A percentile compares a stretch with the other conserved stretches of the same genome.
These are phyloP conservation scores for Petromus typicus DNA, from an alignment of 2,113 vertebrate species.

Conservation along the genomic window DNA sequence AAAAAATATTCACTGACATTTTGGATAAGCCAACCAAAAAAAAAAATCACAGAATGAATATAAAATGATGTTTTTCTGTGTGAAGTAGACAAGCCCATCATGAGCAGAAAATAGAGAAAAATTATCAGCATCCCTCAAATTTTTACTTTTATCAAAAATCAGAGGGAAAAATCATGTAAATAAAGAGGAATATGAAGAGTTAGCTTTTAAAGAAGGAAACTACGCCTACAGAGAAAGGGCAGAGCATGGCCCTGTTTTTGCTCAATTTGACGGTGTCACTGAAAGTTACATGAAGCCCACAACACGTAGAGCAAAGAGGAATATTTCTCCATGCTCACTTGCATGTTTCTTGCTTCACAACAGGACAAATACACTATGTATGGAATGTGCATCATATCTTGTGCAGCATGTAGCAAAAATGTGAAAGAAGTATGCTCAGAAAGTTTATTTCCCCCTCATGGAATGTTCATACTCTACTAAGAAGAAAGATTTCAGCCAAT, in stretches of 20 bases:
- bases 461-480: background rate
- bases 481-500: background rate
- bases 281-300: background rate
- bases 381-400: background rate
- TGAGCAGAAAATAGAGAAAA: background rate
- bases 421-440: background rate
- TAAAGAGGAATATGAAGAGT: background rate
- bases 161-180: background rate
- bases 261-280: background rate
- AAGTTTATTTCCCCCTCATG: background rate
- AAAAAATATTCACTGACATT: background rate
- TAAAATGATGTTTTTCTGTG: background rate
- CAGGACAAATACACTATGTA: too few relatives aligned
- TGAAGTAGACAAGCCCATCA: background rate
- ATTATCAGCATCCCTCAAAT: background rate
- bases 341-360: background rate
- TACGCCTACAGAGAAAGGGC: background rate
- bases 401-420: background rate
- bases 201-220: background rate
- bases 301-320: background rate
- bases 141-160: conserved; percentile 6
- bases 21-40: background rate
- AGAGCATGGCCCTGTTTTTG: background rate
- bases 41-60: background rate
- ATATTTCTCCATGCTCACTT: background rate